Base-by-base conservation (phyloP, 2,888 invertebrate species). In the Baronia brevicornis region DNA sequence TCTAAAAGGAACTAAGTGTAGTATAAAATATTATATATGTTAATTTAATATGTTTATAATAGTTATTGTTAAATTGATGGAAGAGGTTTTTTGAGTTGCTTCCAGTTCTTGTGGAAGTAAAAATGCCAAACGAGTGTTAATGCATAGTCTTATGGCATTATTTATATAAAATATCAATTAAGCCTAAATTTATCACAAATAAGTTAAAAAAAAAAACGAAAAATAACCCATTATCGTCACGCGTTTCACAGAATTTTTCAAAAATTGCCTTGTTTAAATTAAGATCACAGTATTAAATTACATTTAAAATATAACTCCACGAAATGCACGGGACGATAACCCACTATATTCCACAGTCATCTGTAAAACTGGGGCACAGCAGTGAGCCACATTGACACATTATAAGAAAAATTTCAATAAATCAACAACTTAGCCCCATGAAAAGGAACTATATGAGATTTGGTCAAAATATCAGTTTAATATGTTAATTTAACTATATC, bases 261-360 rank as follows among this genome's bases (percentile, higher is more conserved):
- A 78, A 74, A 79, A 73, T 71, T 77, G 66, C 66, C 66, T 74
- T 67, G 63, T 62, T 80, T 82, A 84, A 84, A 84, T 78, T 84
- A 84, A 77, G 79, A 84, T 84, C 84, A 84, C 84, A 84, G 84
- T 74, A 72, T 74, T 79, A 82, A 80, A 80, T 84, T 79, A 84
- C 82, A 54, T 66, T 72, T 62, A 66, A 65, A 71, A 74, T 75
- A 67, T 68, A 71, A 77, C 68, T 72, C 75, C 68, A 74, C 59
- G 67, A 80, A 36, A 78, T 70, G 66, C 50, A 68, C 66, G 66
- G 39, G 73, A 78, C 73, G 69, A 80, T 73, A 62, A 48, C 56
- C 57, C 52, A 61, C 60, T 65, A 64, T 82, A 84, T 84, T 84
- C 82, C 84, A 84, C 84, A 84, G 84, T 82, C 84, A 84, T 82